These are phyloP conservation scores for Anguilla obscura DNA, from an alignment of 2,797 vertebrate species.

Conservation along the genomic window DNA sequence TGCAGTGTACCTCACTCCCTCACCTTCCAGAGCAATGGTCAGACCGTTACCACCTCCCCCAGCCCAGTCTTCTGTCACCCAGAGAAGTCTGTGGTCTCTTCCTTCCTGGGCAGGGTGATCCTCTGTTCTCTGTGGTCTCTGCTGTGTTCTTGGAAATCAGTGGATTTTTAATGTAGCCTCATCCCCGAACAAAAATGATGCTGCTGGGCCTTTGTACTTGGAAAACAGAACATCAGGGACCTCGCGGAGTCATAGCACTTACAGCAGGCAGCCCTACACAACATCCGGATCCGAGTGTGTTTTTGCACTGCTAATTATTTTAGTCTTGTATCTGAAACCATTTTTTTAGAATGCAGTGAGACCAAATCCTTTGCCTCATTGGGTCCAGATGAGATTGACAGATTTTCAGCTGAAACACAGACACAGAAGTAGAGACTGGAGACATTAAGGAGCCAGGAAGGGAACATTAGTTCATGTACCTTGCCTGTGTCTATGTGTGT, in stretches of 20 bases:
- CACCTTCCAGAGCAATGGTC: background rate
- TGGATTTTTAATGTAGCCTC: background rate
- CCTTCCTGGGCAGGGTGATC: background rate
- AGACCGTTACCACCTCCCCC: background rate
- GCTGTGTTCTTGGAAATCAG: background rate
- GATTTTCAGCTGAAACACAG: background rate
- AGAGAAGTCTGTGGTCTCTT: background rate
- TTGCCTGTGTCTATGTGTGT: background rate
- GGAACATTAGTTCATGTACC: background rate
- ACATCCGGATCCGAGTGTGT: background rate
- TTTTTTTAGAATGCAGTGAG: background rate
- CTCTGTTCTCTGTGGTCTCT: background rate
- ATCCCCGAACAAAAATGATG: background rate
- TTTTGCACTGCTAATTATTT: background rate
- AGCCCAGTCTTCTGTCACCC: background rate
- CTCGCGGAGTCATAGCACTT: background rate
- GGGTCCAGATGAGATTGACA: background rate
- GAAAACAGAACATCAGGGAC: background rate
- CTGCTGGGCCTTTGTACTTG: background rate
- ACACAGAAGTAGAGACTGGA: background rate
- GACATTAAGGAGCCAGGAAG: background rate
- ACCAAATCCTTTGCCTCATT: conserved; percentile 16
- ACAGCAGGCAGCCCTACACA: background rate
- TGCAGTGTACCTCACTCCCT: background rate
- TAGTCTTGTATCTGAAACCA: background rate